Evolutionary conservation across 2,113 vertebrate species (phyloP), one percentile per base, ranked within the genome.

Genomic region (Chlorodrepanis virens): DNA sequence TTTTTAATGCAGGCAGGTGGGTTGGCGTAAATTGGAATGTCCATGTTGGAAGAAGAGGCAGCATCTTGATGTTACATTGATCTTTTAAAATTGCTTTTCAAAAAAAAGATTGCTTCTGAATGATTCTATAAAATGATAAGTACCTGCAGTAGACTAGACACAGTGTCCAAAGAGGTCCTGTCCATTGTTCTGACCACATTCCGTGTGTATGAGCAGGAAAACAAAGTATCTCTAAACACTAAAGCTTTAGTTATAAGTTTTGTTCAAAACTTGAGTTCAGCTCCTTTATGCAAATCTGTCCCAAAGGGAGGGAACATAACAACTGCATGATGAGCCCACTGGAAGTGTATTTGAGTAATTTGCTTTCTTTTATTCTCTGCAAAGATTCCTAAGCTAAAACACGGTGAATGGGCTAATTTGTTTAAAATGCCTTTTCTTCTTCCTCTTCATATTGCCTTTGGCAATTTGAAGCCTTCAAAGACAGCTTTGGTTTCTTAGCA

Each of bases 401-500:
- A 69, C 47, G 35, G 35, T 69, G 63, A 93, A 83, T 57, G 39
- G 35, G 39, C 27, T 88, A 82, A 92, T 96, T 95, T 95, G 61
- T 93, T 84, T 91, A 76, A 92, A 96, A 84, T 53, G 13, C 19
- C 49, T 79, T 91, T 78, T 88, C 67, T 91, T 94, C 45, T n/a
- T 84, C 87, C 40, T 81, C 50, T 93, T 93, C 42, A 37, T 93
- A 37, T 54, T 65, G 83, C 69, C 84, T 83, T 89, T 65, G 87
- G 91, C 89, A 85, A 89, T 91, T 69, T 77, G n/a, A 80, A 93
- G 18, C 49, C 74, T 93, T 95, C 87, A 88, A 94, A 96, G 81
- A 37, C 65, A 92, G 61, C 35, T 71, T 42, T 2, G 5, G 50
- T 57, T 92, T 50, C 75, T 76, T 47, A 86, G 72, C 52, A 83